Evolutionary conservation across 1,140 invertebrate species (phyloP).

Genomic region (Drosophila micromelanica): DNA sequence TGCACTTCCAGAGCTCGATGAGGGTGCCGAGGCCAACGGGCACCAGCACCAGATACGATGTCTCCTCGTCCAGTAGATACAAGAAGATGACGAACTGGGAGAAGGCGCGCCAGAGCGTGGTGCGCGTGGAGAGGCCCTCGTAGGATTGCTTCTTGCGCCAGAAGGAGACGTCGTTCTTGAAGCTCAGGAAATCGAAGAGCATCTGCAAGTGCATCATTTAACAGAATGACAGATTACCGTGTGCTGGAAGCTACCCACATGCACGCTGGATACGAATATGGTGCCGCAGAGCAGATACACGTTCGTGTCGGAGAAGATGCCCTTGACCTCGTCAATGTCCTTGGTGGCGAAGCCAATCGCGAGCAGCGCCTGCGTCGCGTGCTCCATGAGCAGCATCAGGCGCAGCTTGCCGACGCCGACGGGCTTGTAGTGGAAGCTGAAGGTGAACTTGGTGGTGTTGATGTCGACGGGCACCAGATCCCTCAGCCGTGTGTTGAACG

Average conservation of each 20-base stretch:
- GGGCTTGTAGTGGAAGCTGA: slow-evolving; percentile 87
- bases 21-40: slow-evolving; percentile 93
- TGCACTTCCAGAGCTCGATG: slow-evolving; percentile 95
- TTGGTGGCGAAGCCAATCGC: slow-evolving; percentile 94
- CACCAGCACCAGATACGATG: slow-evolving; percentile 94
- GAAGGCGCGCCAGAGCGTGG: slow-evolving; percentile 96
- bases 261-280: slow-evolving; percentile 95
- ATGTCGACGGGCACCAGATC: slow-evolving; percentile 89
- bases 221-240: too few species aligned
- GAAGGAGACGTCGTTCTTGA: slow-evolving; percentile 98
- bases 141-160: slow-evolving; percentile 94
- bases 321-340: slow-evolving; percentile 98
- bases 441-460: slow-evolving; percentile 86
- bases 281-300: slow-evolving; percentile 96
- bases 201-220: slow-evolving; percentile 87
- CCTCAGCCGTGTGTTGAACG: slow-evolving; percentile 90
- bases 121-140: slow-evolving; percentile 94
- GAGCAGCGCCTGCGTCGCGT: slow-evolving; percentile 90
- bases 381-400: slow-evolving; percentile 92
- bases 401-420: slow-evolving; percentile 89
- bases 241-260: slow-evolving; percentile 89
- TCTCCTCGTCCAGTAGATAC: slow-evolving; percentile 96
- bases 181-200: slow-evolving; percentile 97
- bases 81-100: slow-evolving; percentile 97
- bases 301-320: slow-evolving; percentile 98